Percentiles rank a stretch among this genome's conserved stretches.
Evolutionary conservation across 2,113 vertebrate genomes (phyloP).

Genomic region (Dolichallabes microphthalmus): DNA sequence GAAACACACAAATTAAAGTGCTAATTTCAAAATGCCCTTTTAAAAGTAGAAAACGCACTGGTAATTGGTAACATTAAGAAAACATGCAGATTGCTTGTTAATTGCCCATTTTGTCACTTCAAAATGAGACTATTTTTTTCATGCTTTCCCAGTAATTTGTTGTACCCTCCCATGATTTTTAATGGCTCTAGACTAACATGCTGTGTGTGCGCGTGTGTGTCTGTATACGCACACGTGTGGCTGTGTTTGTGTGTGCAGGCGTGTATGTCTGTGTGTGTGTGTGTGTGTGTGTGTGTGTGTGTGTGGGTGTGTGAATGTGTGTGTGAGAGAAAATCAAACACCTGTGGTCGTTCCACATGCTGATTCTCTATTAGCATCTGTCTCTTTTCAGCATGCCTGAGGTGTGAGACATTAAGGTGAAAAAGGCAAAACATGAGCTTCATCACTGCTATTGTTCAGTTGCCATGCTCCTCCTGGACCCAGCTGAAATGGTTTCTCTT

Average conservation of each 20-base stretch:
- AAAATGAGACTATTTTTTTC: conserved; percentile 33
- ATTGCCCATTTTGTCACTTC: conserved; percentile 49
- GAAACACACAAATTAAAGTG: conserved; percentile 41
- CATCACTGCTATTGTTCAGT: conserved; percentile 4
- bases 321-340: background rate
- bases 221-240: background rate
- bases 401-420: conserved; percentile 21
- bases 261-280: background rate
- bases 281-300: background rate
- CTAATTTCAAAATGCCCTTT: conserved; percentile 36
- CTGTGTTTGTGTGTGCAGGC: background rate
- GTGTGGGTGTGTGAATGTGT: background rate
- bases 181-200: conserved; percentile 40
- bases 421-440: conserved; percentile 14
- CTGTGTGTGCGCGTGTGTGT: conserved; percentile 21
- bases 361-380: conserved; percentile 28
- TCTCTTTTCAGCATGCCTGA: conserved; percentile 9
- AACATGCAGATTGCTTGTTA: conserved; percentile 49
- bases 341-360: conserved; percentile 27
- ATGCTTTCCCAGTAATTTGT: conserved; percentile 59
- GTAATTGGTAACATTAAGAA: conserved; percentile 48
- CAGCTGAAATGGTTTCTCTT: background rate
- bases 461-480: background rate
- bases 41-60: conserved; percentile 27
- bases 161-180: conserved; percentile 49